Base-by-base conservation (phyloP, 1,140 invertebrate genomes). In the Hyles vespertilio region DNA sequence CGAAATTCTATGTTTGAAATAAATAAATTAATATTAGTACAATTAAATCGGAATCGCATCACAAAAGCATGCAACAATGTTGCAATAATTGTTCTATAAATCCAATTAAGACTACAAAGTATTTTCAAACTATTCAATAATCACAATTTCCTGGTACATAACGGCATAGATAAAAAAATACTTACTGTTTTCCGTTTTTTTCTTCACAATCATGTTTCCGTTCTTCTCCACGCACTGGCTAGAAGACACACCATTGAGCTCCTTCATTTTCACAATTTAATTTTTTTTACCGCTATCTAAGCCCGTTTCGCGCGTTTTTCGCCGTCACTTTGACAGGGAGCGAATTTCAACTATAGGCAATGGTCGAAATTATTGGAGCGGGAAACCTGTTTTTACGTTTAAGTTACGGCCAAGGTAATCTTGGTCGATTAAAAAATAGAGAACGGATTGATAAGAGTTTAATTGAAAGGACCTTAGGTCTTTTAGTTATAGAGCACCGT, bases 251-350 rank as follows among this genome's bases (percentile, higher is more conserved):
- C 72, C 73, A 32, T 67, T 67, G 11, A 86, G 67, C 55, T 84
- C 83, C 78, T 81, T 86, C 83, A 86, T 86, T 66, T 40, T 74
- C n/a, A n/a, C n/a, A n/a, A n/a, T n/a, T n/a, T n/a, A n/a, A 86
- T 86, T 66, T 40, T 74, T n/a, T n/a, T n/a, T n/a, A 58, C 44
- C 32, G 45, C 5, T 34, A 56, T 52, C 8, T 49, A 61, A 58
- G 67, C 62, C 49, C 59, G 57, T 70, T 81, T 78, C 75, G 78
- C 78, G 79, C 78, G 73, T 69, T 81, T 56, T 79, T 73, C 58
- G 74, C 81, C 72, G 81, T 86, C 79, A 86, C 78, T 82, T 77
- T 83, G 72, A 79, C 74, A 82, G 66, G 51, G 52, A 44, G 52
- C 52, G 32, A 45, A 22, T 54, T 69, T 51, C 59, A 63, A 50